Conservation (phyloP, 1,140 invertebrate genomes). For the Aphelinus certus region DNA sequence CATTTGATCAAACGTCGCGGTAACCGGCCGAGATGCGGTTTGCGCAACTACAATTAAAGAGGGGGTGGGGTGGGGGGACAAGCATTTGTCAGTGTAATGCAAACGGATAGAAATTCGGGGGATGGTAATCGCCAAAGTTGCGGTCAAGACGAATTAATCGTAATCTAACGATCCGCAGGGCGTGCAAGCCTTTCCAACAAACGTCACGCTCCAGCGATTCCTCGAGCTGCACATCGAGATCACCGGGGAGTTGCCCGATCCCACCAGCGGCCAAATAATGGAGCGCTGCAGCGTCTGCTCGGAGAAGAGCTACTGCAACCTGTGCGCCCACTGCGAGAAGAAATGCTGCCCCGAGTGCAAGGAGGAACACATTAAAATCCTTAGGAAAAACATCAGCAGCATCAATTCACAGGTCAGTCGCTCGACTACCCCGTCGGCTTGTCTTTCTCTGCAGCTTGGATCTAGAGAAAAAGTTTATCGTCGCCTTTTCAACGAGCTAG, state of each 20-base stretch:
- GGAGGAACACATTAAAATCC: slow-evolving; percentile 94
- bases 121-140: no score
- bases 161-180: slow-evolving; percentile 64
- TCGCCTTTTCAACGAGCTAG: no score
- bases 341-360: slow-evolving; percentile 91
- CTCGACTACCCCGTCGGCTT: no score
- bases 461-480: no score
- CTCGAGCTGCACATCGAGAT: slow-evolving; percentile 95
- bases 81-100: no score
- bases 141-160: no score
- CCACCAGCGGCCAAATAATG: slow-evolving; percentile 86
- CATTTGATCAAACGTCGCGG: no score
- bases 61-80: no score
- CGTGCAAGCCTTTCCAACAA: slow-evolving; percentile 94
- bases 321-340: slow-evolving; percentile 94
- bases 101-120: no score
- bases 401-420: slow-evolving; percentile 88
- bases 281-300: slow-evolving; percentile 90
- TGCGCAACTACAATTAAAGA: no score
- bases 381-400: slow-evolving; percentile 90
- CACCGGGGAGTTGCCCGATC: slow-evolving; percentile 89
- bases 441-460: no score
- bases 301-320: slow-evolving; percentile 89
- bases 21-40: no score
- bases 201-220: slow-evolving; percentile 94